Evolutionary conservation across 92 coral and sea anemone genomes (phyloP).

Genomic region (Palythoa caribaeorum): DNA sequence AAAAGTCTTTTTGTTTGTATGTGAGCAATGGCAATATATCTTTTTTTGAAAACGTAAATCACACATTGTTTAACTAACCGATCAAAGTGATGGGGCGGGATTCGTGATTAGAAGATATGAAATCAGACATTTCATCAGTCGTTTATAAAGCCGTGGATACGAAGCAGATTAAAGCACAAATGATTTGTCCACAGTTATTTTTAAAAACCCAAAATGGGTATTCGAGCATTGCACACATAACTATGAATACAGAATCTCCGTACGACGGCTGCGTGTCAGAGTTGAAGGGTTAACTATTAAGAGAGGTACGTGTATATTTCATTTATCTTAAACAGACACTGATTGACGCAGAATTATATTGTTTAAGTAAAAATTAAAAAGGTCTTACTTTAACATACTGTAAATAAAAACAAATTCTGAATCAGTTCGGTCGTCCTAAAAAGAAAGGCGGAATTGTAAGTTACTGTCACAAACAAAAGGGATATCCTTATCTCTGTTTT

Average conservation of each 20-base stretch:
- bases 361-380: background rate
- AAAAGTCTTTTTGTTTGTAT: background rate
- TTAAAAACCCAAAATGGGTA: background rate
- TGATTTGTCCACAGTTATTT: background rate
- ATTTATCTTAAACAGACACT: slow-evolving; percentile 14
- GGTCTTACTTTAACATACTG: background rate
- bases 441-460: background rate
- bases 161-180: background rate
- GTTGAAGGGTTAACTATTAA: background rate
- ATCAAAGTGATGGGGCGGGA: slow-evolving; percentile 76
- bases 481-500: background rate
- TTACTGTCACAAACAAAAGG: background rate
- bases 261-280: background rate
- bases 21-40: too few relatives aligned
- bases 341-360: background rate
- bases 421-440: background rate
- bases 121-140: slow-evolving; percentile 66
- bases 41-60: background rate
- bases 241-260: background rate
- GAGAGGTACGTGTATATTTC: background rate
- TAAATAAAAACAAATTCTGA: background rate
- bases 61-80: slow-evolving; percentile 58
- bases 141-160: slow-evolving; percentile 24
- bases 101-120: slow-evolving; percentile 50
- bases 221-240: background rate